phyloP scores from a whole-genome alignment of 2,888 invertebrate genomes.

The Pseudococcus jackbeardsleyi region DNA sequence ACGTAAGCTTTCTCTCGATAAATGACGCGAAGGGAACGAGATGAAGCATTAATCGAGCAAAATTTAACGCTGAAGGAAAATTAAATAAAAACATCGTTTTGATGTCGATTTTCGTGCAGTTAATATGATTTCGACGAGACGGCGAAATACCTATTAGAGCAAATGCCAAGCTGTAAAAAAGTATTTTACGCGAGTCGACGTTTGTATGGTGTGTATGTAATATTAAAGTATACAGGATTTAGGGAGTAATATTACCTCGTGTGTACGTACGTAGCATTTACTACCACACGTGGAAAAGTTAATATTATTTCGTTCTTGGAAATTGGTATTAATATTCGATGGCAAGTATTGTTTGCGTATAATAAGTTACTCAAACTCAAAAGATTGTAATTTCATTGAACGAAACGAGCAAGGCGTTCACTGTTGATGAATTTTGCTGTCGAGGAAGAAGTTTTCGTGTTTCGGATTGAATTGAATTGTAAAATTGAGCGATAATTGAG shows the following conservation, averaged over 20 bases:
- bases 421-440: neutral
- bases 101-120: neutral
- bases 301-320: neutral
- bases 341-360: neutral
- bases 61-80: conserved; percentile 1
- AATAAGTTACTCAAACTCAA: neutral
- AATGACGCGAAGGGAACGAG: neutral
- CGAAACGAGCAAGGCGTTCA: neutral
- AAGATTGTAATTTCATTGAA: neutral
- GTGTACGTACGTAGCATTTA: neutral
- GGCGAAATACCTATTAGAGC: neutral
- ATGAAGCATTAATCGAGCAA: neutral
- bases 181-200: neutral
- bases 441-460: neutral
- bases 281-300: conserved; percentile 27
- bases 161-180: neutral
- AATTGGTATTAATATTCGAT: conserved; percentile 17
- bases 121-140: conserved; percentile 25
- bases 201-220: neutral
- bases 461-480: no score
- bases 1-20: neutral
- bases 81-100: conserved; percentile 32
- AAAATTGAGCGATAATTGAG: no score
- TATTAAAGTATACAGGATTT: neutral
- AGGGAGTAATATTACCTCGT: neutral